These are phyloP conservation scores for Poeciliopsis gracilis DNA, from an alignment of 2,797 vertebrate genomes.

Conservation along the genomic window DNA sequence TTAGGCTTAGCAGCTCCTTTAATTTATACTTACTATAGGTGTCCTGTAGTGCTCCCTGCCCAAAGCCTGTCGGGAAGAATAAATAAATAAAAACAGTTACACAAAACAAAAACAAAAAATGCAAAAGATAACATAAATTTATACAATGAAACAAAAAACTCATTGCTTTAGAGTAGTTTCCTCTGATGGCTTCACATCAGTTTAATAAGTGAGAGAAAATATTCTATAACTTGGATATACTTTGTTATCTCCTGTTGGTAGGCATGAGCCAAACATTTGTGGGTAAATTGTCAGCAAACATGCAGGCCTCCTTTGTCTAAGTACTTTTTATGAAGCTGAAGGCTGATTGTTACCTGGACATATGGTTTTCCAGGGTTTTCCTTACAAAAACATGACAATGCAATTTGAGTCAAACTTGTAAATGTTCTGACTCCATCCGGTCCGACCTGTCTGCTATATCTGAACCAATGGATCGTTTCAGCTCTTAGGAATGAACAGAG, in stretches of 20 bases:
- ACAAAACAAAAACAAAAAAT: no score
- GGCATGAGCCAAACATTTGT: not conserved
- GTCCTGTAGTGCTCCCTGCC: conserved; percentile 80
- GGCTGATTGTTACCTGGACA: not conserved
- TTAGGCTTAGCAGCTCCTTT: not conserved
- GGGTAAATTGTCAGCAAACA: not conserved
- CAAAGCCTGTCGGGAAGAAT: conserved; percentile 66
- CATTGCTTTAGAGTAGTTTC: not conserved
- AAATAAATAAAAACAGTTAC: conserved; percentile 8
- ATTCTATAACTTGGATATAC: not conserved
- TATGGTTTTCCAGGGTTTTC: not conserved
- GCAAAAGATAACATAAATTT: not conserved
- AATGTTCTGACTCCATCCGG: not conserved
- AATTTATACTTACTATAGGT: conserved; percentile 74
- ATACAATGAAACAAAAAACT: not conserved
- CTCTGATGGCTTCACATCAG: not conserved
- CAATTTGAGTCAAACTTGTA: not conserved
- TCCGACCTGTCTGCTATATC: not conserved
- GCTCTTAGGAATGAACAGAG: not conserved
- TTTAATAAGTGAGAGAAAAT: not conserved
- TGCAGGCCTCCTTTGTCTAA: not conserved
- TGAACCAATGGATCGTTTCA: not conserved
- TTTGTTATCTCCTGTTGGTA: not conserved
- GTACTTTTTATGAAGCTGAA: not conserved
- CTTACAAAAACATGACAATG: not conserved